Evolutionary conservation across 2,113 vertebrate genomes (phyloP), one percentile per base, ranked within the genome.

Genomic region (Oreochromis niloticus): DNA sequence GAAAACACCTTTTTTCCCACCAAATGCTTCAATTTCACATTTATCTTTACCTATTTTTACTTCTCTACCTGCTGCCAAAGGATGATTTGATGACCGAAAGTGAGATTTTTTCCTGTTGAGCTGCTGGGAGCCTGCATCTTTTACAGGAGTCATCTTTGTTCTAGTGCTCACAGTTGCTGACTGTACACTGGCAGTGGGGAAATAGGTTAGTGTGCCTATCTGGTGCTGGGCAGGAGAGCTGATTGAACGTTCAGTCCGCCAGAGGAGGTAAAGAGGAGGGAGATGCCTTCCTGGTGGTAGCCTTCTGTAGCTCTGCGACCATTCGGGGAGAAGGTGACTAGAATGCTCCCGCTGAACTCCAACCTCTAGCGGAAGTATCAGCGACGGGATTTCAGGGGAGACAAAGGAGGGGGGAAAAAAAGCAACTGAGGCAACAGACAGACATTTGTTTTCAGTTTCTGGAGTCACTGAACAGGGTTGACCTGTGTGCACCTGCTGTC

Each of bases 201-300:
- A 92, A 92, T 94, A 94, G 95, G 95, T 95, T 95, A 94, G 94
- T 95, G 94, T 95, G 95, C 89, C 92, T 93, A 90, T 85, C 90
- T 2, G 81, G 84, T 87, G 88, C 30, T 81, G 43, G 91, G 81
- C 90, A 24, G 88, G 89, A 85, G 90, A 91, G 92, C 91, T 89
- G 94, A 91, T 84, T 89, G 84, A 90, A 83, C 80, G 88, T 39
- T 87, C 7, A 5, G 78, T 46, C 68, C 1, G 6, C 22, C 30
- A n/a, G 89, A 50, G 83, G 68, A 86, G 48, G 83, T 30, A 83
- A 88, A 81, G 91, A 88, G 85, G 89, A 90, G 87, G 85, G 92
- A 86, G 91, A 94, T 92, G 94, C 86, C 91, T 88, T 86, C 86
- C 54, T 83, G 83, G 78, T n/a, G 73, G 85, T 92, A 91, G 80